Evolutionary conservation across 2,113 vertebrate genomes (phyloP).

Genomic region (Elephantulus edwardii): DNA sequence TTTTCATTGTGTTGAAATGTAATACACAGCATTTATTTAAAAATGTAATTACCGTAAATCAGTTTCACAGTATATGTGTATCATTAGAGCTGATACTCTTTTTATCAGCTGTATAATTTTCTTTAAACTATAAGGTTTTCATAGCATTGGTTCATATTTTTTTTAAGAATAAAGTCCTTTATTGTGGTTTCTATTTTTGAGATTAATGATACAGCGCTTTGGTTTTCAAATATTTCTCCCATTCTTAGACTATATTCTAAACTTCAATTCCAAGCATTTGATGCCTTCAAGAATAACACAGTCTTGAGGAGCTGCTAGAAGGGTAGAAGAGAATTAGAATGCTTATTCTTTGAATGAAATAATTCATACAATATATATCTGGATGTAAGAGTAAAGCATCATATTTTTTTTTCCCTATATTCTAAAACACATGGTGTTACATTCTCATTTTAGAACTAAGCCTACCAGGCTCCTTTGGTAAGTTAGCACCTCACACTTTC

Average conservation of each 20-base stretch:
- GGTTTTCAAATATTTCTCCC: neutral
- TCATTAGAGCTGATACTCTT: neutral
- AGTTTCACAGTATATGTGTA: neutral
- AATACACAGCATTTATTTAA: neutral
- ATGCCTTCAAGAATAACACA: too few species aligned
- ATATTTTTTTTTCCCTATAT: neutral
- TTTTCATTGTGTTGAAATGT: too few species aligned
- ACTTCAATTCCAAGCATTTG: neutral
- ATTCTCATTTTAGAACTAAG: neutral
- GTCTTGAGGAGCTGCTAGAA: neutral
- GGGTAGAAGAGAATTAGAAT: neutral
- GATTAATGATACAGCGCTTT: neutral
- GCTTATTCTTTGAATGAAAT: neutral
- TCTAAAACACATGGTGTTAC: neutral
- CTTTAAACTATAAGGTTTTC: neutral
- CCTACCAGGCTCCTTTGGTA: neutral
- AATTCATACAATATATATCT: neutral
- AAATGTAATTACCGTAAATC: neutral
- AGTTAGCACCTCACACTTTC: neutral
- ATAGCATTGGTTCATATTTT: neutral
- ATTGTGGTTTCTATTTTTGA: neutral
- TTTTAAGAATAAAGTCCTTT: too few species aligned
- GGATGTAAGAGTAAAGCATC: neutral
- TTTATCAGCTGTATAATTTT: neutral
- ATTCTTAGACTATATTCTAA: neutral